These are phyloP conservation scores for Drosophila prosaltans DNA, from an alignment of 1,140 invertebrate genomes.

Conservation along the genomic window DNA sequence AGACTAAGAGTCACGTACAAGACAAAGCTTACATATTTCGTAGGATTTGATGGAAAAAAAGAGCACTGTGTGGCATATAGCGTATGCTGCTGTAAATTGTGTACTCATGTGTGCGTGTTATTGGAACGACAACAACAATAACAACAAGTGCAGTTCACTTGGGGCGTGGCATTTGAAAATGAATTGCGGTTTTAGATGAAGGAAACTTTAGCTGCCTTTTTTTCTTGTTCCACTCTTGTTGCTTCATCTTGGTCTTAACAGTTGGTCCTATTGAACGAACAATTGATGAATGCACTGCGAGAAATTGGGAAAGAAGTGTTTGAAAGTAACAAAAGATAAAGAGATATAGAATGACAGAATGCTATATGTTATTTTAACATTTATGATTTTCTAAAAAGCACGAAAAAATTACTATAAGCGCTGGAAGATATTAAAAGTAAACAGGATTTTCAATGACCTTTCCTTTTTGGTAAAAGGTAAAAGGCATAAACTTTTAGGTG, in stretches of 20 bases:
- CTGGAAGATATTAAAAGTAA: no score
- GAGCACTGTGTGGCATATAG: neutral
- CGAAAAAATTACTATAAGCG: no score
- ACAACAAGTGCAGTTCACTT: neutral
- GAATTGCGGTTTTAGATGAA: conserved; percentile 22
- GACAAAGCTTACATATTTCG: conserved; percentile 1
- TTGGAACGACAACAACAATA: conserved; percentile 3
- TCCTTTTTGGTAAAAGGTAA: no score
- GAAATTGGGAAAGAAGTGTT: neutral
- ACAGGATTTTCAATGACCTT: no score
- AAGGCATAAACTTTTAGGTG: no score
- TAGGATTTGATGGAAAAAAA: conserved; percentile 3
- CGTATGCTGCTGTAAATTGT: conserved; percentile 4
- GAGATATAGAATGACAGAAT: no score
- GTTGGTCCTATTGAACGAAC: conserved; percentile 14
- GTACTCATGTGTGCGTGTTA: neutral
- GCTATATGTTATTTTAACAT: no score
- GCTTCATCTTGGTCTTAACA: conserved; percentile 11
- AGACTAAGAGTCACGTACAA: conserved; percentile 17
- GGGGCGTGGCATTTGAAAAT: conserved; percentile 44
- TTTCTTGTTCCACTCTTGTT: neutral
- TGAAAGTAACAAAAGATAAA: neutral
- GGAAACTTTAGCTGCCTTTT: neutral
- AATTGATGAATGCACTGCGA: conserved; percentile 6
- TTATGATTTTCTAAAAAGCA: no score